Conservation (phyloP, 2,797 vertebrate species). For the Molossus molossus region DNA sequence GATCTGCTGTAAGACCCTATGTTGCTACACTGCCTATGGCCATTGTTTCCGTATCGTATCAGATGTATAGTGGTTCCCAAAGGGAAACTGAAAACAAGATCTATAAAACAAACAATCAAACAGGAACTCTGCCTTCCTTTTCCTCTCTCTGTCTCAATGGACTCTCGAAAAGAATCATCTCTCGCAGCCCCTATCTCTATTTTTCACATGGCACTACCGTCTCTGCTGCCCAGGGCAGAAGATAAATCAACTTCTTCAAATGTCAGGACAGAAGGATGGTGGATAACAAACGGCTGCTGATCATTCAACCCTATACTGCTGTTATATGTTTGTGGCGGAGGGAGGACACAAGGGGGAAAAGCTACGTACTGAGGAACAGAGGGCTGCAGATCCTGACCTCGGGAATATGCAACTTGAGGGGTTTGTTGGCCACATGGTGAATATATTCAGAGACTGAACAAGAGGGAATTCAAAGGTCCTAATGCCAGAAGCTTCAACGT, state of each 20-base stretch:
- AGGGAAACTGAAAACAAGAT: neutral
- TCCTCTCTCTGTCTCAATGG: neutral
- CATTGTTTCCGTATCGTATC: neutral
- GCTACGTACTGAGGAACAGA: neutral
- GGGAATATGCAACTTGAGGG: neutral
- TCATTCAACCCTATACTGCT: neutral
- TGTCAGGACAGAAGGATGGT: neutral
- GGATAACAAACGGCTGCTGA: neutral
- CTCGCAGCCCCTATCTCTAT: neutral
- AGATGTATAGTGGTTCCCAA: neutral
- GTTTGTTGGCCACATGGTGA: neutral
- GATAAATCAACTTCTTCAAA: slow-evolving; percentile 45
- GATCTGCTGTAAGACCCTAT: neutral
- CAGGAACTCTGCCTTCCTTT: neutral
- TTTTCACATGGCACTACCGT: neutral
- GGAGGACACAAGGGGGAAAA: neutral
- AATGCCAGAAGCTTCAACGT: neutral
- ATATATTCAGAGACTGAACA: neutral
- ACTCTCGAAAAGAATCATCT: neutral
- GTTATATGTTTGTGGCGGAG: slow-evolving; percentile 15
- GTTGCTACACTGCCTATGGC: neutral
- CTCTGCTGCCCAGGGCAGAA: neutral
- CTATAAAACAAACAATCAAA: neutral
- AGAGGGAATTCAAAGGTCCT: neutral
- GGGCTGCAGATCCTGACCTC: neutral